Conservation (phyloP, 2,113 vertebrate genomes). For the Alligator sinensis region DNA sequence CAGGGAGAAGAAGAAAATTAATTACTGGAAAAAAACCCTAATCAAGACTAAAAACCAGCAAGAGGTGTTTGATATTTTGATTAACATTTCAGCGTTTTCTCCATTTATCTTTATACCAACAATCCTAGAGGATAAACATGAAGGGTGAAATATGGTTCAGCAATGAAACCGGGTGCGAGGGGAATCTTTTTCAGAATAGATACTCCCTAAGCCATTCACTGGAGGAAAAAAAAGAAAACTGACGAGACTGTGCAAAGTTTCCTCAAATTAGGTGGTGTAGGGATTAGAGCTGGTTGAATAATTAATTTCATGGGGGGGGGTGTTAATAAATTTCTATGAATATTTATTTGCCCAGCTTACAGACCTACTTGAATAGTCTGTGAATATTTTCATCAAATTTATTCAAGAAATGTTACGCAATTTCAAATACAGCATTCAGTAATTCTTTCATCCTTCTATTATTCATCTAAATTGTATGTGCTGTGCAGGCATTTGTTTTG, state of each 20-base stretch:
- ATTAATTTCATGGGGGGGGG: not conserved
- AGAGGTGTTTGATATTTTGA: constrained; percentile 7
- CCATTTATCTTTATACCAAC: not conserved
- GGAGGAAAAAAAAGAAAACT: not conserved
- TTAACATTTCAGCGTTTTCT: not conserved
- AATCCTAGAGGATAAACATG: not conserved
- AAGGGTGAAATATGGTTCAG: not conserved
- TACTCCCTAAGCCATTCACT: not conserved
- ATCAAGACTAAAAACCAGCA: not conserved
- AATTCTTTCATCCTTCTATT: not conserved
- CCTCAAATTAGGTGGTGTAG: not conserved
- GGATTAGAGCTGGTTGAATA: not conserved
- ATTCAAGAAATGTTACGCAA: not conserved
- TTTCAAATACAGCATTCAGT: not conserved
- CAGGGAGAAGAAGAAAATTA: not conserved
- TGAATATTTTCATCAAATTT: constrained; percentile 9
- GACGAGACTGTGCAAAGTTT: not conserved
- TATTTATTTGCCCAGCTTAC: not conserved
- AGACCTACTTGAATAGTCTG: not conserved
- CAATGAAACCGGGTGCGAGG: not conserved
- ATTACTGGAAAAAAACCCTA: not conserved
- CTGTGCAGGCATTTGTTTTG: no score
- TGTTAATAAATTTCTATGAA: not conserved
- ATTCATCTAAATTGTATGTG: not conserved
- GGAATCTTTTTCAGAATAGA: not conserved